A percentile compares a stretch with the other conserved stretches of the same genome.
Evolutionary conservation across 2,113 vertebrate species (phyloP).

Genomic region (Tichodroma muraria): DNA sequence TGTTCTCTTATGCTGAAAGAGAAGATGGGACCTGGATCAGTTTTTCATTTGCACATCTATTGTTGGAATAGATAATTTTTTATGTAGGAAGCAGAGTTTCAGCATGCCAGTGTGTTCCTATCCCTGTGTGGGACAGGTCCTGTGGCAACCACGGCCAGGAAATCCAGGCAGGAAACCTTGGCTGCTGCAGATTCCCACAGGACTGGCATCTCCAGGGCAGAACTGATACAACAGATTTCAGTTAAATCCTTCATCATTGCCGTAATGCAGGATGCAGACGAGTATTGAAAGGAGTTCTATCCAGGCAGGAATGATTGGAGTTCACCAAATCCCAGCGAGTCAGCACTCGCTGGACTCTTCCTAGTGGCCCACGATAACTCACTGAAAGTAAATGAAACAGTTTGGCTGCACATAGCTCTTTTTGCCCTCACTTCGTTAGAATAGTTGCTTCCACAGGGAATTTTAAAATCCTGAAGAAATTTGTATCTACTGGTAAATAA

Average conservation of each 20-base stretch:
- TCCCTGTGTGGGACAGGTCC: not conserved
- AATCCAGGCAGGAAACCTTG: not conserved
- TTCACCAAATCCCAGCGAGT: not conserved
- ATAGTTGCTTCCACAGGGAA: not conserved
- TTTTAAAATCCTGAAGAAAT: not conserved
- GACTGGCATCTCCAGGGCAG: not conserved
- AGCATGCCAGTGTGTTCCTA: not conserved
- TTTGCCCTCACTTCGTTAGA: not conserved
- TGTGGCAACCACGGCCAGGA: not conserved
- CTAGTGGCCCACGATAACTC: not conserved
- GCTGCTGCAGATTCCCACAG: not conserved
- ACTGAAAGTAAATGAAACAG: not conserved
- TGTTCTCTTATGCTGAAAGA: not conserved
- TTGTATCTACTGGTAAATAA: not conserved
- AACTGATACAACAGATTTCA: not conserved
- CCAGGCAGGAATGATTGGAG: not conserved
- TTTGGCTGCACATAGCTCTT: not conserved
- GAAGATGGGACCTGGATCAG: constrained; percentile 9
- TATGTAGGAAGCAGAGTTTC: not conserved
- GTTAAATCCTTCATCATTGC: not conserved
- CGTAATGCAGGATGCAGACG: not conserved
- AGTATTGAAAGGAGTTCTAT: not conserved
- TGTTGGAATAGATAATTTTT: not conserved
- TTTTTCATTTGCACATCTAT: constrained; percentile 15
- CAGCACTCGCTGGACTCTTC: not conserved